Conservation (phyloP, 2,888 invertebrate species). For the Argyresthia goedartella region DNA sequence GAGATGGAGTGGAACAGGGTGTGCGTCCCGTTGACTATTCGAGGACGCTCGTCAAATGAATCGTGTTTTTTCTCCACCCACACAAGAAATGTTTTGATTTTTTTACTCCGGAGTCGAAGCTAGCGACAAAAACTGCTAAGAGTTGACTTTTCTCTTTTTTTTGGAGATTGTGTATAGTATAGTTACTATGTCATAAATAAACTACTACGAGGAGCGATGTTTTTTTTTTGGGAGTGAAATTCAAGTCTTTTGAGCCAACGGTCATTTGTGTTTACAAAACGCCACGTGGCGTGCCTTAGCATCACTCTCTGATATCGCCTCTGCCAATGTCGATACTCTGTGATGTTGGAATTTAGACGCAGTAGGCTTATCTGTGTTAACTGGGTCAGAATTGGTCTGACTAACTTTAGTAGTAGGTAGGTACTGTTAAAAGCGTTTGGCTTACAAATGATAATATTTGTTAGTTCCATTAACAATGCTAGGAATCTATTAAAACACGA, state of each 20-base stretch:
- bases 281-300: not conserved
- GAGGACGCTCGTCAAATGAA: constrained; percentile 62
- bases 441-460: no score
- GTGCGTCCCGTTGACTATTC: constrained; percentile 46
- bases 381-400: constrained; percentile 28
- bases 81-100: constrained; percentile 67
- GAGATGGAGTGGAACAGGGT: constrained; percentile 7
- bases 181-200: constrained; percentile 59
- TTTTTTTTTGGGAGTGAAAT: constrained; percentile 38
- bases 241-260: constrained; percentile 50
- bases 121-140: constrained; percentile 20
- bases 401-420: not conserved
- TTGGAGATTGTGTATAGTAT: constrained; percentile 50
- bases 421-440: not conserved
- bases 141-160: constrained; percentile 33
- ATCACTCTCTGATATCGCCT: not conserved
- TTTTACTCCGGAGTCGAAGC: constrained; percentile 50
- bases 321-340: not conserved
- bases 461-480: no score
- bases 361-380: constrained; percentile 47
- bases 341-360: constrained; percentile 23
- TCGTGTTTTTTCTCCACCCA: constrained; percentile 22
- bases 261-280: constrained; percentile 27
- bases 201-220: constrained; percentile 35
- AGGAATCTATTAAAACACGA: no score